phyloP scores from a whole-genome alignment of 1,140 invertebrate species.

The Condylostylus longicornis region DNA sequence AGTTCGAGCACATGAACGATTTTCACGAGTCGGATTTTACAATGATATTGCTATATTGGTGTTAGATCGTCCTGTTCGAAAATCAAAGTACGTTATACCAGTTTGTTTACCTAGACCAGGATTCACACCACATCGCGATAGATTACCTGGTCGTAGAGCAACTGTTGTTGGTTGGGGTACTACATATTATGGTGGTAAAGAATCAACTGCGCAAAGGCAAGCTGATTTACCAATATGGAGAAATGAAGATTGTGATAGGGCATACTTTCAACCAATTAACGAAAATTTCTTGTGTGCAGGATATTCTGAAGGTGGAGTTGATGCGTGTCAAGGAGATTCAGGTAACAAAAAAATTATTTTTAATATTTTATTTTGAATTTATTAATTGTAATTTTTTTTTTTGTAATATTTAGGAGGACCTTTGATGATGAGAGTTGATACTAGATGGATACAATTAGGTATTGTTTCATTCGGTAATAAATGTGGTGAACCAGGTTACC shows the following conservation, averaged over 20 bases:
- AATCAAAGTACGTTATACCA: slow-evolving; percentile 71
- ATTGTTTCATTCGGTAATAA: slow-evolving; percentile 86
- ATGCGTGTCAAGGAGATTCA: slow-evolving; percentile 69
- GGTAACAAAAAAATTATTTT: not conserved
- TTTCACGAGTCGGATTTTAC: slow-evolving; percentile 73
- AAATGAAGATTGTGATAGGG: slow-evolving; percentile 76
- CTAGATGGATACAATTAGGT: slow-evolving; percentile 71
- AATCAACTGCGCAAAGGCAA: slow-evolving; percentile 68
- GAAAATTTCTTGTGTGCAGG: slow-evolving; percentile 83
- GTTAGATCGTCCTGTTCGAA: slow-evolving; percentile 49
- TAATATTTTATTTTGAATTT: slow-evolving; percentile 1
- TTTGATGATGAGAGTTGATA: slow-evolving; percentile 59
- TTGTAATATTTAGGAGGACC: slow-evolving; percentile 53
- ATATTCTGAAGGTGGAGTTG: slow-evolving; percentile 74
- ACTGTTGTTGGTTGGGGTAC: slow-evolving; percentile 89
- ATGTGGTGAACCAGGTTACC: slow-evolving; percentile 74
- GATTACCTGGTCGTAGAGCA: slow-evolving; percentile 38
- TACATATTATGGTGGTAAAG: slow-evolving; percentile 69
- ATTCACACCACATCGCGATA: slow-evolving; percentile 25
- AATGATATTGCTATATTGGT: slow-evolving; percentile 66
- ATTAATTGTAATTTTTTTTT: not conserved
- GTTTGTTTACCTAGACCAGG: slow-evolving; percentile 56
- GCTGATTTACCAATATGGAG: slow-evolving; percentile 78
- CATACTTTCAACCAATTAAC: slow-evolving; percentile 84
- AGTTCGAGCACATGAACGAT: slow-evolving; percentile 60